Conservation (phyloP, 2,888 invertebrate genomes). For the Chorisops tibialis region DNA sequence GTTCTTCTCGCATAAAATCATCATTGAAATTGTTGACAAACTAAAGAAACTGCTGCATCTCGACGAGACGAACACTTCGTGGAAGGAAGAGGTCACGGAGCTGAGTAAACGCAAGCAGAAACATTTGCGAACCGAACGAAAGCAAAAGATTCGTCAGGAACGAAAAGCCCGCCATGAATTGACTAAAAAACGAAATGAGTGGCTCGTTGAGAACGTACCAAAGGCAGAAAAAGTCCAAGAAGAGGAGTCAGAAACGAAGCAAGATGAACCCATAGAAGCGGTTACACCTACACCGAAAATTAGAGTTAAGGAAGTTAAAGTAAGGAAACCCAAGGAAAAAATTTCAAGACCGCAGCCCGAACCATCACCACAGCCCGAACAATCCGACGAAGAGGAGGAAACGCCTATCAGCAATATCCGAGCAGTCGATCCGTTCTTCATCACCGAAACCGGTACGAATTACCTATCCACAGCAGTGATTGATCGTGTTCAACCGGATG, state of each 20-base stretch:
- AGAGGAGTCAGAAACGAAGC: background rate
- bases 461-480: slow-evolving; percentile 46
- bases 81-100: slow-evolving; percentile 43
- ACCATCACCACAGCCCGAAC: background rate
- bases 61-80: slow-evolving; percentile 34
- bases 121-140: background rate
- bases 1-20: slow-evolving; percentile 43
- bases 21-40: slow-evolving; percentile 37
- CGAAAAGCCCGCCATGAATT: slow-evolving; percentile 30
- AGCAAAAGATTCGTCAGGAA: slow-evolving; percentile 37
- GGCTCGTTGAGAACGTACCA: slow-evolving; percentile 42
- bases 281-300: background rate
- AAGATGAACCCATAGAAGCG: slow-evolving; percentile 3
- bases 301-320: background rate
- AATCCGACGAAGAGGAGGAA: slow-evolving; percentile 20
- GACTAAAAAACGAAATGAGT: slow-evolving; percentile 40
- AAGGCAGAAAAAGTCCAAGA: background rate
- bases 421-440: slow-evolving; percentile 46
- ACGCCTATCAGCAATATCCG: slow-evolving; percentile 1
- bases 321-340: background rate
- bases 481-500: slow-evolving; percentile 24
- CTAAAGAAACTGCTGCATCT: slow-evolving; percentile 40
- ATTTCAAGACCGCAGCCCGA: background rate
- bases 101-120: slow-evolving; percentile 40
- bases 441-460: slow-evolving; percentile 46